Evolutionary conservation across 64 coral and sea anemone species (phyloP).

Genomic region (Trachythela sp.): DNA sequence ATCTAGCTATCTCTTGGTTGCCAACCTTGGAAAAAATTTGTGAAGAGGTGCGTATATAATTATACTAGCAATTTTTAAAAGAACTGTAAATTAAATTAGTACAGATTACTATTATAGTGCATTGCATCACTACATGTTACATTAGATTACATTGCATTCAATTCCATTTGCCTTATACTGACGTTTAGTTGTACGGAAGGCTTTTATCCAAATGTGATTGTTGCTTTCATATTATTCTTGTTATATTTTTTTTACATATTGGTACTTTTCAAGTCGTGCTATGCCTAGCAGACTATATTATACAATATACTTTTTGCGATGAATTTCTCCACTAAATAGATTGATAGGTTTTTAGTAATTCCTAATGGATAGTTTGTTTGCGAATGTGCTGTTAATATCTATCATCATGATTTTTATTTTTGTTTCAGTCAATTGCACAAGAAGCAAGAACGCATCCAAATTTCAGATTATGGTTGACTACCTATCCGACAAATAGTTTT

Average conservation of each 20-base stretch:
- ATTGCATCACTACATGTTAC: too few species aligned
- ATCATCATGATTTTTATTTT: not conserved
- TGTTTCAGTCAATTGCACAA: not conserved
- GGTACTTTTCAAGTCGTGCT: not conserved
- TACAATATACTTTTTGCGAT: not conserved
- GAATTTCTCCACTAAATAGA: not conserved
- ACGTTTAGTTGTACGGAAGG: too few species aligned
- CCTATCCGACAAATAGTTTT: slow-evolving; percentile 86
- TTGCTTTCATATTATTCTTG: too few species aligned
- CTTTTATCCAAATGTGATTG: too few species aligned
- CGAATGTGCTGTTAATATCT: too few species aligned
- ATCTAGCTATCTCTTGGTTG: slow-evolving; percentile 87
- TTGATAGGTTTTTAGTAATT: too few species aligned
- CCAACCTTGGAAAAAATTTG: slow-evolving; percentile 86
- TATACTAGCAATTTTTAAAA: too few species aligned
- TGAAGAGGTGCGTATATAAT: slow-evolving; percentile 65
- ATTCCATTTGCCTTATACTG: too few species aligned
- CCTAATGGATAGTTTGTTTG: too few species aligned
- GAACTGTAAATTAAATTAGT: too few species aligned
- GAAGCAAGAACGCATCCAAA: slow-evolving; percentile 72
- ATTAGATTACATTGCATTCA: too few species aligned
- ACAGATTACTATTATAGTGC: too few species aligned
- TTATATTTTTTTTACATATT: not conserved
- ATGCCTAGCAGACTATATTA: not conserved
- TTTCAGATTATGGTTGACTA: slow-evolving; percentile 88